Evolutionary conservation across 2,888 invertebrate species (phyloP), one percentile per base, ranked within the genome.

Genomic region (Dyspetes luteomarginatus): DNA sequence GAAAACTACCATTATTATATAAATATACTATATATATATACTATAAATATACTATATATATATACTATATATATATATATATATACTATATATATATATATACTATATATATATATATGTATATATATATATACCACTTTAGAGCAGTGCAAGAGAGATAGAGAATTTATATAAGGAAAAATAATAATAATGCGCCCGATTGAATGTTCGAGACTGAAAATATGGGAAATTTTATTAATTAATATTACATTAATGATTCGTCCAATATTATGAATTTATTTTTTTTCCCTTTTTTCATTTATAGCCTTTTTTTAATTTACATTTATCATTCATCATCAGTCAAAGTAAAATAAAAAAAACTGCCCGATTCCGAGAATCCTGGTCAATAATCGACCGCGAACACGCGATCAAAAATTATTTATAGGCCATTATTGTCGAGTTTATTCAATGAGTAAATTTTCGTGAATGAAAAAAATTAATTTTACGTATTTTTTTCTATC

Each of bases 151-250:
- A 78, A 83, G 75, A 73, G 74, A 65, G 78, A 30, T 76, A 67
- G 73, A 22, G 48, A 69, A 62, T 19, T 52, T 60, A 56, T 15
- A 19, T 26, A 5, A 55, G 28, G 41, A 78, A 74, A 73, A 67
- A 62, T 12, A 28, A 56, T 22, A 48, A 76, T 52, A 69, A 76
- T 71, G 82, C 82, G 81, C 81, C 82, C 84, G 85, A 83, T 86
- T 85, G 83, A 87, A 82, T 85, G 85, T 83, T 83, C 79, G 86
- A 87, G 86, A 87, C 85, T 87, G 86, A 87, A 84, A 81, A 84
- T 84, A 84, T 82, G 80, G 72, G 82, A 81, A 83, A 82, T 73
- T 81, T 82, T 77, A 78, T 85, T 71, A 81, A 82, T 81, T 82
- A 81, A 83, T 74, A 76, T 69, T 77, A 69, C 82, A 78, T 77